Base-by-base conservation (phyloP, 2,888 invertebrate species). In the Pharmacophagus antenor region DNA sequence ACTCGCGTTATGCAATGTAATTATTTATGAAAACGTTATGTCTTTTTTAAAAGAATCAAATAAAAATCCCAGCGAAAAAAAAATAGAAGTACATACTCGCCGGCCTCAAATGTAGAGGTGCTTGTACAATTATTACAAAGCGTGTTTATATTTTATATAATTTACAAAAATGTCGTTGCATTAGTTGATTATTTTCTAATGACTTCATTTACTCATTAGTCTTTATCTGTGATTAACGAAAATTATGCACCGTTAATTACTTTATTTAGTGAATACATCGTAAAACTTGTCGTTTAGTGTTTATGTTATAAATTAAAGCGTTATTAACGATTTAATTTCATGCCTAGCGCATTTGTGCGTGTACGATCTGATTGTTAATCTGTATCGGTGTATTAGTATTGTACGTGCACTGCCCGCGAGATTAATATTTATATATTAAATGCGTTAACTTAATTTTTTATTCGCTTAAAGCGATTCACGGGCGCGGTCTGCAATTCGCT, bases 291-390 rank as follows among this genome's bases (percentile, higher is more conserved):
- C 46, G 51, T 41, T 48, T 52, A 53, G 41, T 20, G 18, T 46
- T 22, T 21, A 47, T 42, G 2, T 41, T 44, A 58, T 46, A 58
- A 52, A 58, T 52, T n/a, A n/a, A n/a, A n/a, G n/a, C 58, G 51
- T 37, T 23, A 27, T 27, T 42, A 31, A 46, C 8, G 42, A 6
- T 23, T 18, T 18, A n/a, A 0, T 25, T 12, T 54, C n/a, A 17
- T 17, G n/a, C n/a, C 22, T 10, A 21, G 17, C 17, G 12, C 27
- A n/a, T 37, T 55, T 15, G 21, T 12, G 21, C 7, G 7, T 7
- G 17, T 18, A 4, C 6, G 17, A 27, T 17, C 15, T 12, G 47
- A n/a, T 42, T n/a, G 37, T 17, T 46, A 47, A 20, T 4, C 22
- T 22, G 27, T 17, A 47, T 2, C 17, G 15, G 21, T 17, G 37